Base-by-base conservation (phyloP, 2,888 invertebrate species). In the Nudaria mundana region DNA sequence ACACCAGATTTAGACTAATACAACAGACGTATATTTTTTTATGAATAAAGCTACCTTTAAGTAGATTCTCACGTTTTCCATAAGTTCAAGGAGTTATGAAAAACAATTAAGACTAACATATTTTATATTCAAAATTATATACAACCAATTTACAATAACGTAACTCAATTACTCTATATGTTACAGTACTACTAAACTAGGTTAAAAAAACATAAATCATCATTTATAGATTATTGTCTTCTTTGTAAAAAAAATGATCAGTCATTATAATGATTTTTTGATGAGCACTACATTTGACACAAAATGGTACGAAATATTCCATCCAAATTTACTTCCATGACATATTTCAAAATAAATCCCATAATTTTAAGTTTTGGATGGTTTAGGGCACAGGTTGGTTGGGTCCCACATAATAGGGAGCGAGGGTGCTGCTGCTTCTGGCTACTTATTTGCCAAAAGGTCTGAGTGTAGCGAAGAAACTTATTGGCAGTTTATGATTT, bases 81-180 rank as follows among this genome's bases (percentile, higher is more conserved):
- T 18, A 48, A 40, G 44, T 49, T 46, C 50, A 55, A 61, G 52
- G 40, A 66, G 56, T 58, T 59, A 59, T 25, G 30, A 38, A 48
- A 52, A 58, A 59, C 42, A 49, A 44, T 41, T 44, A 48, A 51
- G 25, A 30, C 63, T 70, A 45, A 60, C 57, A 67, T 61, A 66
- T 66, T 56, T 63, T 51, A 60, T 62, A 58, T 66, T 55, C 66
- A 71, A 76, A 73, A 79, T 74, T 85, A 86, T 87, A 68, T 87
- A 87, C 87, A 87, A 84, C 80, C 84, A 85, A 84, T 87, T 75
- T 84, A 87, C 83, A 86, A 59, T 54, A 71, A 64, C 64, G 56
- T 71, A 71, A 68, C 53, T 57, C 55, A 37, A 40, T 34, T 43
- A 48, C 40, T 41, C 62, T 69, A 66, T 69, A 69, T 66, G 51